Conservation (phyloP, 1,140 invertebrate species). For the Drosophila carrolli region DNA sequence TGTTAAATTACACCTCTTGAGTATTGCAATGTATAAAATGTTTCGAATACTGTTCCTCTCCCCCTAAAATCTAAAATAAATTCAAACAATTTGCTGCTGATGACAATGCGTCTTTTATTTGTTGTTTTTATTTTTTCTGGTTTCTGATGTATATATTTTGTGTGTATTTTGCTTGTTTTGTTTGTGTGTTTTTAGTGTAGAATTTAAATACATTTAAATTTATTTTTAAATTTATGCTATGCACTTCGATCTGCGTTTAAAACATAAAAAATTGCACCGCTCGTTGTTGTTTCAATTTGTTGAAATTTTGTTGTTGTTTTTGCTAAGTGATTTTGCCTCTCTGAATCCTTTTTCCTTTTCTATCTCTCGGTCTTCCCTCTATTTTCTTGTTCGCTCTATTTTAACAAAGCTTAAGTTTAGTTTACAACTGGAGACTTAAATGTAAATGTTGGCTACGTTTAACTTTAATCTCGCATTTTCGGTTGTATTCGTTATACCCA, state of each 20-base stretch:
- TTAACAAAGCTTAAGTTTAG: conserved; percentile 66
- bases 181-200: conserved; percentile 61
- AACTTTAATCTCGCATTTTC: conserved; percentile 76
- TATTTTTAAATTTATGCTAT: conserved; percentile 80
- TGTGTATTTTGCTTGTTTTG: conserved; percentile 16
- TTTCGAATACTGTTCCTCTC: background rate
- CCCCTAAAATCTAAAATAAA: background rate
- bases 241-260: conserved; percentile 79
- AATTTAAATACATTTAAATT: conserved; percentile 73
- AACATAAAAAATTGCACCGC: conserved; percentile 81
- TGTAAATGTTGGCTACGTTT: conserved; percentile 76
- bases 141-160: conserved; percentile 41
- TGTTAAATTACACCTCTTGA: no score
- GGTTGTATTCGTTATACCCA: conserved; percentile 29
- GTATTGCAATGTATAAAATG: no score
- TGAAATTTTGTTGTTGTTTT: conserved; percentile 26
- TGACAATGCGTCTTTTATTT: conserved; percentile 62
- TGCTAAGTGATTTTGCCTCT: conserved; percentile 28
- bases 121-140: conserved; percentile 40
- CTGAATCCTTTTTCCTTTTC: background rate
- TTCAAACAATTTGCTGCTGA: conserved; percentile 28
- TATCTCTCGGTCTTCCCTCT: background rate
- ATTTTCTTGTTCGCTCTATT: conserved; percentile 12
- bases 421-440: conserved; percentile 70
- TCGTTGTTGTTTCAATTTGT: conserved; percentile 64